Percentiles rank a stretch among this genome's conserved stretches.
Evolutionary conservation across 2,113 vertebrate genomes (phyloP).

Genomic region (Nycticorax nycticorax): DNA sequence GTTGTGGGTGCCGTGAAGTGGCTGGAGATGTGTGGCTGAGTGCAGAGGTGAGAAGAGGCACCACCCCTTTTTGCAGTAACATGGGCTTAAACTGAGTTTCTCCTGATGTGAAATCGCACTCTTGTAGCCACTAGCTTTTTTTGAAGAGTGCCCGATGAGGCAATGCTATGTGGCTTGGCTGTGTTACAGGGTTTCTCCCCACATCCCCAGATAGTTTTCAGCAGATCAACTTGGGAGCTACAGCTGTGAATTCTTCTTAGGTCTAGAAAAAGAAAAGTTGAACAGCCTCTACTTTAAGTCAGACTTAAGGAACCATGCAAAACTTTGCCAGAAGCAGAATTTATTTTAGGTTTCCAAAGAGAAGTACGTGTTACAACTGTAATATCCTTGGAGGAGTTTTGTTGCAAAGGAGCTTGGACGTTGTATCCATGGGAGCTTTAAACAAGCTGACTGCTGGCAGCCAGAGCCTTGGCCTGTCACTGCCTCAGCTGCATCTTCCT

Average conservation of each 20-base stretch:
- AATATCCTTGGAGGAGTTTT: neutral
- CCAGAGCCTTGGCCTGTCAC: neutral
- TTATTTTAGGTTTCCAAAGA: neutral
- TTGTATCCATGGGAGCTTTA: neutral
- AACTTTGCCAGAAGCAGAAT: neutral
- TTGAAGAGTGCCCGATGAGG: neutral
- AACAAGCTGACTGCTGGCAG: neutral
- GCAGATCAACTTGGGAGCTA: neutral
- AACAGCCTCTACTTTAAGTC: neutral
- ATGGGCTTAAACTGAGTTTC: neutral
- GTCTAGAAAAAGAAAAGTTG: neutral
- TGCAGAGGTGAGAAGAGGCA: neutral
- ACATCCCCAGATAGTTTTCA: neutral
- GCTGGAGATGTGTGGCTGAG: accelerated
- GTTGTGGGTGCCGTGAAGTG: accelerated
- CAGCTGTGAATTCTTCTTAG: neutral
- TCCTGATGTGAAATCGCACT: accelerated
- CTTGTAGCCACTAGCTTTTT: neutral
- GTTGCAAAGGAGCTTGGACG: neutral
- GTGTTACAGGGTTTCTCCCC: neutral
- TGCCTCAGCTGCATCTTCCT: neutral
- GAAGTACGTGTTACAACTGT: neutral
- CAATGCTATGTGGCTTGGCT: neutral
- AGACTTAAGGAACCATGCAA: neutral
- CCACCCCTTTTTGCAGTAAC: neutral